A percentile compares a stretch with the other conserved stretches of the same genome.
Conservation (phyloP, 2,113 vertebrate species). For the Thermophis baileyi region DNA sequence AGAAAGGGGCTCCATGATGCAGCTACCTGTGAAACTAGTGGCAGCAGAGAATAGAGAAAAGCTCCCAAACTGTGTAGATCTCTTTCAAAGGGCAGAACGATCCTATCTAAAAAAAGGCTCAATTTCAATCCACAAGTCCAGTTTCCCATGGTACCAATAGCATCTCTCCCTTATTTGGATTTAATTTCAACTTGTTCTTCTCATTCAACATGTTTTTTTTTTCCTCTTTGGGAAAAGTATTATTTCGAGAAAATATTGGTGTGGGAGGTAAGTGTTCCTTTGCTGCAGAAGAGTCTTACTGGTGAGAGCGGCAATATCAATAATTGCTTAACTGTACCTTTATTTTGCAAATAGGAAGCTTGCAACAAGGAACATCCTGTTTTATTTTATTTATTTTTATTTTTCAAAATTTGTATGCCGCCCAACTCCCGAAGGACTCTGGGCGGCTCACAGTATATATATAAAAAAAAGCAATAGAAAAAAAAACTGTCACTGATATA, state of each 20-base stretch:
- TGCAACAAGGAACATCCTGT: neutral
- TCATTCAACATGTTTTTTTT: neutral
- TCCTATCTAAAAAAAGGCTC: neutral
- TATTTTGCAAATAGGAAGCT: neutral
- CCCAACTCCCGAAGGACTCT: no score
- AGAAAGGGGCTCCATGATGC: neutral
- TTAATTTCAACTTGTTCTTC: neutral
- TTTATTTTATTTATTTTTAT: no score
- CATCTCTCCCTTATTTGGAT: neutral
- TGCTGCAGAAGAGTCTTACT: neutral
- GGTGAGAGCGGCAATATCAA: neutral
- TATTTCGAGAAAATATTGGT: neutral
- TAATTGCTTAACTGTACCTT: neutral
- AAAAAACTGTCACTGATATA: no score
- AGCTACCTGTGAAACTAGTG: neutral
- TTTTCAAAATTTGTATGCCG: no score
- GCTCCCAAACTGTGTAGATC: neutral
- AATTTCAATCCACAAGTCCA: neutral
- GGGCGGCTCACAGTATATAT: no score
- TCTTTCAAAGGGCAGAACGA: neutral
- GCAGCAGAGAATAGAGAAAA: neutral
- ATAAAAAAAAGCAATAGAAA: no score
- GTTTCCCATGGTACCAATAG: neutral
- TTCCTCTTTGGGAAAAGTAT: neutral
- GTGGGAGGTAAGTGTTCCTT: neutral